Conservation (phyloP, 2,888 invertebrate genomes). For the Alitta virens region DNA sequence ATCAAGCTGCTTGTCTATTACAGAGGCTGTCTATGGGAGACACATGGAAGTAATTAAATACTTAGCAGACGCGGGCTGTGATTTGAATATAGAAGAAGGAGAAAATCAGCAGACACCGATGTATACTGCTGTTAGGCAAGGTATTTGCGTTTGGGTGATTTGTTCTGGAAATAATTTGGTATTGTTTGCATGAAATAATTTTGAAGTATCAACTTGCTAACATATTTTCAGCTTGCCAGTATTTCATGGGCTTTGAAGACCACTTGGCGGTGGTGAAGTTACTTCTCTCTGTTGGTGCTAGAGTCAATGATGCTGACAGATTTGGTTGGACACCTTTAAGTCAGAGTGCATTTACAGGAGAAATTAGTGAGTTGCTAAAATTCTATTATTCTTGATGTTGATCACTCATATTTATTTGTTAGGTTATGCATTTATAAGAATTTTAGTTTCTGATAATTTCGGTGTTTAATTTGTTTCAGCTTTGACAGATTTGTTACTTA, state of each 20-base stretch:
- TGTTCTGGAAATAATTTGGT: too few species aligned
- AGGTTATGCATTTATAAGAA: too few species aligned
- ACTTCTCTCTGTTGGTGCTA: conserved; percentile 41
- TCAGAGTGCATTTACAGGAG: conserved; percentile 48
- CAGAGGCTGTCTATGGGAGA: conserved; percentile 38
- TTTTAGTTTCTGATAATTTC: neutral
- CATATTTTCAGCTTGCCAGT: conserved; percentile 5
- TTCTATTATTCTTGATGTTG: too few species aligned
- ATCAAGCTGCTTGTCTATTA: too few species aligned
- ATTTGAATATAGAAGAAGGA: conserved; percentile 41
- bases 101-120: conserved; percentile 41
- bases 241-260: neutral
- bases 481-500: conserved; percentile 39
- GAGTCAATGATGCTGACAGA: conserved; percentile 41
- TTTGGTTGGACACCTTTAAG: conserved; percentile 48
- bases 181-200: neutral
- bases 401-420: too few species aligned
- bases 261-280: conserved; percentile 13
- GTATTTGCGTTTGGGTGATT: conserved; percentile 28
- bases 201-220: neutral
- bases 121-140: conserved; percentile 45
- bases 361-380: conserved; percentile 35
- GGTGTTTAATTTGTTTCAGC: conserved; percentile 31
- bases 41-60: conserved; percentile 36
- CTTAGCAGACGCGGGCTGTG: conserved; percentile 40